A percentile compares a stretch with the other conserved stretches of the same genome.
These are phyloP conservation scores for Pterocles orientalis DNA, from an alignment of 2,113 vertebrate genomes.

Conservation along the genomic window DNA sequence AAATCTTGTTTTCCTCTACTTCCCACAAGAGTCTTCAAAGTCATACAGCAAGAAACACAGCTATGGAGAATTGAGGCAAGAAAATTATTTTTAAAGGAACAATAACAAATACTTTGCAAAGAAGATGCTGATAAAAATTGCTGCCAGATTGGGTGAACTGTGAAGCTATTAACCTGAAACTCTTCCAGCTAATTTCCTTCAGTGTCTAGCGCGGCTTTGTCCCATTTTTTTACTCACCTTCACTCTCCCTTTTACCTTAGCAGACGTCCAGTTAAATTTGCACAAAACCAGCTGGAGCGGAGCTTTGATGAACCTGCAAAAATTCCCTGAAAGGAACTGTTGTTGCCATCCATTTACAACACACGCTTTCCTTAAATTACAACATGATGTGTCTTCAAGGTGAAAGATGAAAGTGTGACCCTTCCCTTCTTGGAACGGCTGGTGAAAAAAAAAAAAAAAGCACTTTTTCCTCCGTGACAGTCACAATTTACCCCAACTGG, in stretches of 20 bases:
- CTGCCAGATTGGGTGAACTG: background rate
- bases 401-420: background rate
- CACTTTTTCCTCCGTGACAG: background rate
- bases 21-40: background rate
- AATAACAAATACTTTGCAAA: background rate
- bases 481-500: background rate
- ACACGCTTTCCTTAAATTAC: background rate
- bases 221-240: background rate
- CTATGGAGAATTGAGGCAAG: background rate
- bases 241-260: background rate
- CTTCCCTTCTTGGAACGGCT: background rate
- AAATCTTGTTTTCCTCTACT: background rate
- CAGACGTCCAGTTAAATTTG: background rate
- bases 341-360: background rate
- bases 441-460: background rate
- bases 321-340: background rate
- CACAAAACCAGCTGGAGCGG: background rate
- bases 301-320: conserved; percentile 14
- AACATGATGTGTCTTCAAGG: background rate
- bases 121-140: background rate
- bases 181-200: background rate
- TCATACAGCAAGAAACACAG: background rate
- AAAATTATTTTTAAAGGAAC: background rate
- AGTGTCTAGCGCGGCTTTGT: rapidly evolving
- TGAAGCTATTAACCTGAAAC: background rate